These are phyloP conservation scores for Ramazzottius varieornatus DNA, from an alignment of 2,888 invertebrate genomes.

Conservation along the genomic window DNA sequence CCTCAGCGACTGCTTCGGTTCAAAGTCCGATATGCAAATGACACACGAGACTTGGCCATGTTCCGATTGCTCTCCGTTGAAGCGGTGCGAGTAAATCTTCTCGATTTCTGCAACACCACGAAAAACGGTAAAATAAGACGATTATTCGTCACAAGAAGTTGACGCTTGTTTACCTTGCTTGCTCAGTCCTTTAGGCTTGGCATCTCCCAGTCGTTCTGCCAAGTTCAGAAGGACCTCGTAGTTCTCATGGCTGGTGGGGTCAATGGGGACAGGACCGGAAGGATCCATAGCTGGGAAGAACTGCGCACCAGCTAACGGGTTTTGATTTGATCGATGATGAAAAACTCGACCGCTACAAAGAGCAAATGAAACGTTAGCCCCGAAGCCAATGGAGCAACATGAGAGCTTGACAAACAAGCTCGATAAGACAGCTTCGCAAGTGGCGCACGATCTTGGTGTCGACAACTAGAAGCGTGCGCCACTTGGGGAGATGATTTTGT, in stretches of 20 bases:
- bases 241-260: background rate
- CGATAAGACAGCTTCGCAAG: too few species aligned
- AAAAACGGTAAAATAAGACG: background rate
- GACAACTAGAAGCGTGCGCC: too few species aligned
- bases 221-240: background rate
- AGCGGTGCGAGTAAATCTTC: background rate
- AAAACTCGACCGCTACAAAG: background rate
- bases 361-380: too few species aligned
- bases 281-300: background rate
- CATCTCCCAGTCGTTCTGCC: background rate
- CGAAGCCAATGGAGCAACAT: too few species aligned
- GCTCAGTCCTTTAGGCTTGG: background rate
- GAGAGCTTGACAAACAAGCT: too few species aligned
- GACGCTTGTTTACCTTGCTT: background rate
- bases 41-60: slow-evolving; percentile 11
- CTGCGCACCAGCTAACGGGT: background rate
- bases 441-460: too few species aligned
- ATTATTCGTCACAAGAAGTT: too few species aligned
- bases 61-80: background rate
- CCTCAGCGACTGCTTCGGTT: slow-evolving; percentile 14
- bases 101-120: background rate
- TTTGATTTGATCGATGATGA: background rate
- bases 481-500: too few species aligned
- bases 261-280: background rate
- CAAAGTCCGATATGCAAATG: slow-evolving; percentile 19